phyloP scores from a whole-genome alignment of 2,113 vertebrate species.

The Varanus salvator region DNA sequence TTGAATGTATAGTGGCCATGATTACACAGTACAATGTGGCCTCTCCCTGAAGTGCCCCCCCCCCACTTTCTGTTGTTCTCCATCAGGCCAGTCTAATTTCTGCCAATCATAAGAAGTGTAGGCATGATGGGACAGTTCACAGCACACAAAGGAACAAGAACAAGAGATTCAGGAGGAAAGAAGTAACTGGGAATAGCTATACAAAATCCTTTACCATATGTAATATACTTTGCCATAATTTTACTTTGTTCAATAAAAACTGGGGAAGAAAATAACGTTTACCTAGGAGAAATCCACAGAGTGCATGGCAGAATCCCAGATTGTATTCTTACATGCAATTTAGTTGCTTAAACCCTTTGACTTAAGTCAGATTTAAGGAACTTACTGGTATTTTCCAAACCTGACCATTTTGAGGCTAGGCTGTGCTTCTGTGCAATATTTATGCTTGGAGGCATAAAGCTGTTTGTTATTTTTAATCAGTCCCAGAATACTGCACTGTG shows the following conservation, averaged over 20 bases:
- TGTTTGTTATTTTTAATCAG: not conserved
- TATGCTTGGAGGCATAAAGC: not conserved
- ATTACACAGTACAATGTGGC: not conserved
- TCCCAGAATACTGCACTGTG: slow-evolving; percentile 6
- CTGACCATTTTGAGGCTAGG: slow-evolving; percentile 19
- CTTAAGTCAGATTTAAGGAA: not conserved
- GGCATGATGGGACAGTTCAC: not conserved
- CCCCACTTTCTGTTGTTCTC: too few relatives aligned
- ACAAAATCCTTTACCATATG: not conserved
- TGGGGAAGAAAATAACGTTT: not conserved
- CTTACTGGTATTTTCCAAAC: slow-evolving; percentile 26
- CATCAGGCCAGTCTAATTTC: too few relatives aligned
- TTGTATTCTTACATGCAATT: not conserved
- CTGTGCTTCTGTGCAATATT: slow-evolving; percentile 3
- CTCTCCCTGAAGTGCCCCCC: not conserved
- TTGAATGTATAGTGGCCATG: not conserved
- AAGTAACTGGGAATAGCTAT: not conserved
- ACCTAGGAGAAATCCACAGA: not conserved
- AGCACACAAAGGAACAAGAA: not conserved
- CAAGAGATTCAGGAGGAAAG: not conserved
- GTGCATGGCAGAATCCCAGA: not conserved
- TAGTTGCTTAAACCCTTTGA: not conserved
- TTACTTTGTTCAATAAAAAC: not conserved
- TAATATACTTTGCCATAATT: not conserved
- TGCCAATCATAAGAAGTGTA: too few relatives aligned